Evolutionary conservation across 1,140 invertebrate genomes (phyloP).

Genomic region (Babylonia areolata): DNA sequence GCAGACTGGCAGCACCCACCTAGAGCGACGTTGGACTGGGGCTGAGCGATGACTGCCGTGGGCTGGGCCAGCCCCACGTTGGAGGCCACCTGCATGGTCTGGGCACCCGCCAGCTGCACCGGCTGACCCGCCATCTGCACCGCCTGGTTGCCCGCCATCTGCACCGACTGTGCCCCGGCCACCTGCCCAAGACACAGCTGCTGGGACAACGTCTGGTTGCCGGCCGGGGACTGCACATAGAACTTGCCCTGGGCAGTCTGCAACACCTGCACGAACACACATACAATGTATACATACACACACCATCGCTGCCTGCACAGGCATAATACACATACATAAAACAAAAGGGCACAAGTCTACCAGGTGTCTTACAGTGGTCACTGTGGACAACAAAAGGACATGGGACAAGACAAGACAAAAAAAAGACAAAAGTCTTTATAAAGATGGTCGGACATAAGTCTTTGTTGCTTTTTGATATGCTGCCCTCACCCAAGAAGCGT

Average conservation of each 20-base stretch:
- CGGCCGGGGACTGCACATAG: constrained; percentile 41
- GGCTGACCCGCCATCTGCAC: background rate
- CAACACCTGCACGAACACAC: background rate
- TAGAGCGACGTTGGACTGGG: constrained; percentile 1
- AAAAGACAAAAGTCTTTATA: too few species aligned
- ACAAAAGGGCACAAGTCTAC: too few species aligned
- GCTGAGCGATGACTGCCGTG: constrained; percentile 24
- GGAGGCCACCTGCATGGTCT: constrained; percentile 15
- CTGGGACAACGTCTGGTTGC: constrained; percentile 11
- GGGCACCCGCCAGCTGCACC: background rate
- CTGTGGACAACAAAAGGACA: too few species aligned
- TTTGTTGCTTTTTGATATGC: too few species aligned
- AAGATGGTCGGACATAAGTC: too few species aligned
- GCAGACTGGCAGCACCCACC: constrained; percentile 18
- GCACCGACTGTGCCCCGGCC: background rate
- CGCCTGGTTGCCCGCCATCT: background rate
- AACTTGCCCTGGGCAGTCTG: constrained; percentile 37
- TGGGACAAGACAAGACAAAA: too few species aligned
- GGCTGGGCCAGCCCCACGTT: constrained; percentile 18
- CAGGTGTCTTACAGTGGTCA: too few species aligned
- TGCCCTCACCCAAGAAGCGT: too few species aligned
- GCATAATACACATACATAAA: too few species aligned
- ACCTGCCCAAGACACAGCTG: background rate
- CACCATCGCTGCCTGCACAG: too few species aligned
- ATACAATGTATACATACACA: too few species aligned